Base-by-base conservation (phyloP, 2,888 invertebrate species). In the Laspeyria flexula region DNA sequence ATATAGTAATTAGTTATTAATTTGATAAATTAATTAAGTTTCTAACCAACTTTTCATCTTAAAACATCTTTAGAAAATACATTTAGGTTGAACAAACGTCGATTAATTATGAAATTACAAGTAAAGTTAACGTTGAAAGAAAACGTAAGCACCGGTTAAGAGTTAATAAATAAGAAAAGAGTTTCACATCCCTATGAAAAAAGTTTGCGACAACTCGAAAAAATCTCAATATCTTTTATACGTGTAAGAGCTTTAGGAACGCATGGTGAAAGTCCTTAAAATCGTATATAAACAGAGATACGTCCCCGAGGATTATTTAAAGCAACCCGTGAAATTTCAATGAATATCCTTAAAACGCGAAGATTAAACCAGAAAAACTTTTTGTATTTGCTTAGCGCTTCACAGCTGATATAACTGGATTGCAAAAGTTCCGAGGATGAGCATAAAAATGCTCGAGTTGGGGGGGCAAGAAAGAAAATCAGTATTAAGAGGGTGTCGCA, bases 341-440 rank as follows among this genome's bases (percentile, higher is more conserved):
- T 90, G 88, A 85, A 89, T 88, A 88, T 82, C 84, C 86, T 86
- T 85, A 89, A 87, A 89, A 85, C 80, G 83, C 78, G 83, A 75
- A 88, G 90, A 91, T 92, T 90, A 90, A 90, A 88, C 85, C 85
- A 79, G 81, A 68, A 80, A 78, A 91, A 91, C 77, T 90, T 92
- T 92, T 90, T 90, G 88, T 91, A 86, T 92, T 90, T 90, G 86
- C 88, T 88, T 89, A 86, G 83, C 86, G 84, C 85, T 88, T 88
- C 89, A 88, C 86, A 84, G 87, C 83, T 90, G 91, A 90, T 90
- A 88, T 91, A 91, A 92, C 90, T 91, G 91, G 87, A 92, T 92
- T 92, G 90, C 90, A 81, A 92, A 92, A 91, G 90, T 92, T 92
- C 82, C 62, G 72, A 83, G 88, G 89, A 90, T 88, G 89, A 87